Evolutionary conservation across 2,113 vertebrate genomes (phyloP), one percentile per base, ranked within the genome.

Genomic region (Apodemus speciosus): DNA sequence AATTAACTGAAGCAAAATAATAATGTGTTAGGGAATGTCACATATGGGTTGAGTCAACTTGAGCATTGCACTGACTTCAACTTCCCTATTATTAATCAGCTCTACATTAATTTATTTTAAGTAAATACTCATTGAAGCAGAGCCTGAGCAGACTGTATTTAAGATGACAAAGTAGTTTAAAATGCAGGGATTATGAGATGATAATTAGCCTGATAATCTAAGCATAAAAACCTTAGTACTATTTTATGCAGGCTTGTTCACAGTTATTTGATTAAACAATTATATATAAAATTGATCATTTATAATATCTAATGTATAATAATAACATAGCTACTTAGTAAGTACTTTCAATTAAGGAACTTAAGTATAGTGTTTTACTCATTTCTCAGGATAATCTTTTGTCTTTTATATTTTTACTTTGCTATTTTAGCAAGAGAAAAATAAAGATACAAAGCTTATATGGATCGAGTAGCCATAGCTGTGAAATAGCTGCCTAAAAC

Each of bases 221-320:
- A 16, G 30, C 51, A 81, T 30, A 85, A 46, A 25, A 49, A 51
- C 86, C 88, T n/a, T 1, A 88, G 27, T 72, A 51, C 60, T 92
- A 32, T 95, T 90, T 77, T 72, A 62, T 85, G n/a, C 51, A 83
- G 35, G 5, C 25, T 62, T 83, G 38, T 56, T 32, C 40, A 56
- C 66, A 94, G 40, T n/a, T 77, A 66, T 58, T 90, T 83, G 66
- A 60, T 56, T 95, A 46, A 32, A 91, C 25, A 86, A 90, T 90
- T 38, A 51, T 1, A 35, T 88, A 49, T 49, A 58, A 77, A 94
- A 53, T 72, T n/a, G 60, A 49, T 72, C 35, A 88, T 51, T 92
- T 92, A 43, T 90, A 83, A 87, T 87, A 58, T 32, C 68, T 95
- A 35, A 20, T 69, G 75, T 56, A 64, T 49, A 94, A 77, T 85